Conservation (phyloP, 2,888 invertebrate genomes). For the Crossocerus cetratus region DNA sequence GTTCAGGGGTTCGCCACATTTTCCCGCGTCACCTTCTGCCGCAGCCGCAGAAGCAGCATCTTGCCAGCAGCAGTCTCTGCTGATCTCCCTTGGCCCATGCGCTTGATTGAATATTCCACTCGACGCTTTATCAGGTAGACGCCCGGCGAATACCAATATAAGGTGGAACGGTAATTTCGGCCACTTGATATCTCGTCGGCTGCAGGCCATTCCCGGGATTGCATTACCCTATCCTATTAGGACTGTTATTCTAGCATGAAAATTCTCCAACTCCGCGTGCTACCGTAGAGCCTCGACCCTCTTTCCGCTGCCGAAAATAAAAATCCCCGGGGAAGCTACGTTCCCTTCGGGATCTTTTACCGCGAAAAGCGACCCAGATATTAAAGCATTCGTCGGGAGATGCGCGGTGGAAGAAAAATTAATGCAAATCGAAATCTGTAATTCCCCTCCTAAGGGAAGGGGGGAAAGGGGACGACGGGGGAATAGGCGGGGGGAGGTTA, state of each 20-base stretch:
- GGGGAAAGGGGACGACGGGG: neutral
- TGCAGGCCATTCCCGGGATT: constrained; percentile 39
- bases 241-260: constrained; percentile 36
- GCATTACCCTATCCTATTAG: constrained; percentile 34
- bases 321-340: neutral
- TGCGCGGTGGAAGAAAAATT: constrained; percentile 14
- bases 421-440: constrained; percentile 29
- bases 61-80: constrained; percentile 21
- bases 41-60: constrained; percentile 27
- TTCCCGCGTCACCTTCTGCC: constrained; percentile 42
- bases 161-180: constrained; percentile 45
- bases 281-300: constrained; percentile 20
- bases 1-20: constrained; percentile 30
- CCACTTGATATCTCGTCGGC: constrained; percentile 46
- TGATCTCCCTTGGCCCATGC: constrained; percentile 14
- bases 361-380: neutral
- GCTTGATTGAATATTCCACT: constrained; percentile 74
- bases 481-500: constrained; percentile 2
- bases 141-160: constrained; percentile 70
- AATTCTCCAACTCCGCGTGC: neutral
- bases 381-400: neutral
- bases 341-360: neutral
- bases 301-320: neutral
- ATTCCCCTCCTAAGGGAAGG: constrained; percentile 26
- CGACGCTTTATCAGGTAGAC: constrained; percentile 71